Conservation (phyloP, 2,888 invertebrate genomes). For the Drosophila paracracens region DNA sequence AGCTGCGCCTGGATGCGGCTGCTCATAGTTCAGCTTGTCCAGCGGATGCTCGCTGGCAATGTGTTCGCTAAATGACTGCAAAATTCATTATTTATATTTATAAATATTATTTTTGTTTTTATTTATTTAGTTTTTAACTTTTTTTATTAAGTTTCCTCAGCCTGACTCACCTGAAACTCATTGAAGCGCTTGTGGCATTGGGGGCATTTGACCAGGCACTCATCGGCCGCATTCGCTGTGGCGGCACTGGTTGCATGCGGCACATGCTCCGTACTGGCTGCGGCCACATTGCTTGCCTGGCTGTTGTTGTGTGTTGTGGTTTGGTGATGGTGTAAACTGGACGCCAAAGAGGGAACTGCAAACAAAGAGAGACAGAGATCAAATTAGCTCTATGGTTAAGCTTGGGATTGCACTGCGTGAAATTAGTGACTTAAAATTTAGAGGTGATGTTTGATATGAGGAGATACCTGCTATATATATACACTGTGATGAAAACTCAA, state of each 20-base stretch:
- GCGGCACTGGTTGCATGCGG: constrained; percentile 66
- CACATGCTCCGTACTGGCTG: constrained; percentile 60
- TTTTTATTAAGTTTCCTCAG: background rate
- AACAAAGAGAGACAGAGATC: background rate
- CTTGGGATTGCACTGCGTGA: background rate
- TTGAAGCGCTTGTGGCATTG: constrained; percentile 85
- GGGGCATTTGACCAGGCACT: constrained; percentile 85
- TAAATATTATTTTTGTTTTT: background rate
- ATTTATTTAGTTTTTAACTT: background rate
- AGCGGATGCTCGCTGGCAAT: constrained; percentile 85
- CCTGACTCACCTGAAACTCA: constrained; percentile 82
- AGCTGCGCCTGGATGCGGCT: constrained; percentile 54
- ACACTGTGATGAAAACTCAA: background rate
- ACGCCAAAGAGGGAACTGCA: constrained; percentile 85
- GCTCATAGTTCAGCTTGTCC: constrained; percentile 82
- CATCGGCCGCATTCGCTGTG: constrained; percentile 67
- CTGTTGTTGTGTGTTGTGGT: constrained; percentile 66
- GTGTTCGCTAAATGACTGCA: constrained; percentile 85
- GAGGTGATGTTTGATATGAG: background rate
- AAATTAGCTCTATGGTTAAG: background rate
- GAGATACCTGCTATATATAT: background rate
- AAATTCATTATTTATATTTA: background rate
- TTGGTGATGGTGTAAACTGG: constrained; percentile 84
- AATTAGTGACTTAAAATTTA: background rate
- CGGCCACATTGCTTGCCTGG: constrained; percentile 59